These are phyloP conservation scores for Pseudochromis fuscus DNA, from an alignment of 2,797 vertebrate genomes.

Conservation along the genomic window DNA sequence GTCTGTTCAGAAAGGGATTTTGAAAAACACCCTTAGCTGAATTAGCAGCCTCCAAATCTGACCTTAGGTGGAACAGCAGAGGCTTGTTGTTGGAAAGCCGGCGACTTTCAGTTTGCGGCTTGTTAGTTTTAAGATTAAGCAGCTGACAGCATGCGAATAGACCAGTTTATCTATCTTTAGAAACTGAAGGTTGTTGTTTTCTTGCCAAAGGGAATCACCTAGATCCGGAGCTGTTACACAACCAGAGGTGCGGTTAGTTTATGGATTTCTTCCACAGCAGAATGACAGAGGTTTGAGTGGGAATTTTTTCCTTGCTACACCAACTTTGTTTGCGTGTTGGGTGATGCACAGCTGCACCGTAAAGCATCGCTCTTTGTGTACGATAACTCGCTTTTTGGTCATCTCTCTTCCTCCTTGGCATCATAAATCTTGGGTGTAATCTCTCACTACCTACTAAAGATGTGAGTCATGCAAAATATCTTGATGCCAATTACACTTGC, in stretches of 20 bases:
- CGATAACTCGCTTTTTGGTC: background rate
- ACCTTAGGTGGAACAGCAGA: slow-evolving; percentile 48
- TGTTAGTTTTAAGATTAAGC: slow-evolving; percentile 78
- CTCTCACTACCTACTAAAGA: slow-evolving; percentile 20
- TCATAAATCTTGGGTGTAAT: slow-evolving; percentile 28
- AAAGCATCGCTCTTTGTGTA: background rate
- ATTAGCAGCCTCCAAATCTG: slow-evolving; percentile 26
- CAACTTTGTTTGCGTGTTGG: slow-evolving; percentile 15
- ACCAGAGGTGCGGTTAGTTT: slow-evolving; percentile 69
- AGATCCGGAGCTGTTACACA: slow-evolving; percentile 78
- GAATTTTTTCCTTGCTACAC: background rate
- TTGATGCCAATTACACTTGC: slow-evolving; percentile 23
- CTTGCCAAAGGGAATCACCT: slow-evolving; percentile 82
- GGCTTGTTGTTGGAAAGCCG: slow-evolving; percentile 56
- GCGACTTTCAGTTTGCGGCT: slow-evolving; percentile 75
- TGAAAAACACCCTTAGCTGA: slow-evolving; percentile 7
- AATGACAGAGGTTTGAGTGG: slow-evolving; percentile 27
- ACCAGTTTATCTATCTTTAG: slow-evolving; percentile 84
- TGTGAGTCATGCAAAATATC: slow-evolving; percentile 49
- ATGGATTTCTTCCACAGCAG: slow-evolving; percentile 49
- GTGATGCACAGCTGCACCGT: slow-evolving; percentile 3
- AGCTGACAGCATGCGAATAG: slow-evolving; percentile 78
- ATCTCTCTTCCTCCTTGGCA: background rate
- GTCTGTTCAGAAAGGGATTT: slow-evolving; percentile 11
- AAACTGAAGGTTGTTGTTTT: slow-evolving; percentile 73